Base-by-base conservation (phyloP, 2,113 vertebrate genomes). In the Nestor notabilis region DNA sequence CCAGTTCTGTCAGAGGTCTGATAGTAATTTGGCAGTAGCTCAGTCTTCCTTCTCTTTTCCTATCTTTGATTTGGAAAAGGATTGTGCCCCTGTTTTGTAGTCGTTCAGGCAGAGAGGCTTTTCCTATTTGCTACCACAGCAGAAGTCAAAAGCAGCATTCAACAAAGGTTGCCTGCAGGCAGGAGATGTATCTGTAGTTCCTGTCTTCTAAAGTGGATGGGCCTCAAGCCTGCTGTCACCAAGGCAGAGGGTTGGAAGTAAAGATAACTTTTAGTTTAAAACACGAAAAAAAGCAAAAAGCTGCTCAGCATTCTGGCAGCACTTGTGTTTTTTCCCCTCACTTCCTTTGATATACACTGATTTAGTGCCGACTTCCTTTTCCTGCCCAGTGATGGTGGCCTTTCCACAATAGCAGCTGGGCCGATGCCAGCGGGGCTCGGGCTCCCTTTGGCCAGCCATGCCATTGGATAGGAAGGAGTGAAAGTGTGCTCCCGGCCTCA, bases 321-420 rank as follows among this genome's bases (percentile, higher is more conserved):
- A 39, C 94, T 97, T 98, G 96, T 98, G 98, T 97, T 98, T 98
- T 98, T 99, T 98, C 97, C 98, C 97, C 98, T 98, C 87, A 97
- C 98, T 99, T 99, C 99, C 99, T 98, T 98, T 99, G 98, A 98
- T 98, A 98, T 97, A 88, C 97, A 97, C 97, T 98, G 98, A 98
- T 98, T 97, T 98, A 97, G 97, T 98, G 97, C 98, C 93, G 98
- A 98, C 99, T 99, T 99, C 99, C 99, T 97, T 99, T 99, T 99
- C 99, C 99, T 99, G 99, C 98, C 97, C 93, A 87, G 95, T 75
- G 93, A 52, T 83, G 97, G 98, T 97, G 97, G 98, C 98, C 97
- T 98, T 97, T 98, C 97, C 98, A 98, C 98, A 98, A 97, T 97
- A 98, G 98, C 92, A 33, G 83, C 98, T 99, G 99, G 99, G 98